Evolutionary conservation across 2,888 invertebrate species (phyloP), one percentile per base, ranked within the genome.

Genomic region (Coenonympha arcania): DNA sequence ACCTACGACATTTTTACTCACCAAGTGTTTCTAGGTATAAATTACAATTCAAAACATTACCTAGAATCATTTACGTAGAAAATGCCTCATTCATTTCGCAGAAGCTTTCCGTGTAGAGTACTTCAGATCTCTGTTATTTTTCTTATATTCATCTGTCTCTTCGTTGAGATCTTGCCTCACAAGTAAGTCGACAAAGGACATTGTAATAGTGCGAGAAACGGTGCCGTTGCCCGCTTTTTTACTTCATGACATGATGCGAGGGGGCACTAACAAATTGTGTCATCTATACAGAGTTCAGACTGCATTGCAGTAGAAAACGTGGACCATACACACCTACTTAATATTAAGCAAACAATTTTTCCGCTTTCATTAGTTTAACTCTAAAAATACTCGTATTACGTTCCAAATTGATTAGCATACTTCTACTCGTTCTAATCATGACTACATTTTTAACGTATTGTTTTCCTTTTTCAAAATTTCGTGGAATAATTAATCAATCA

Each of bases 141-240:
- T 43, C 41, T 43, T 43, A 43, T 43, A 33, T 43, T 43, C 43
- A 43, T 33, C 30, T n/a, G 31, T 33, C 19, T 30, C 22, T 31
- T 43, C 13, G 43, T 20, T 20, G 31, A 43, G 31, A 43, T 13
- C 43, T 31, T 31, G 43, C 30, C 30, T 43, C 31, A 31, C 30
- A 43, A 43, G 43, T 30, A 28, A 30, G 43, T 43, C 43, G 20
- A 43, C 43, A 43, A 30, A 43, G 43, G 31, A 33, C 22, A 33
- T 43, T 43, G 43, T 43, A 30, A 31, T 15, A 43, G 43, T 22
- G 31, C 31, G 43, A 31, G 31, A 15, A 15, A 22, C 30, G 31
- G 20, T 22, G 31, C 20, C 15, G 13, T 22, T 20, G 31, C 31
- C 31, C 31, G 20, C 13, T 43, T 31, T 31, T 43, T 9, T 31